These are phyloP conservation scores for Drosophila ambigua DNA, from an alignment of 1,140 invertebrate genomes.

Conservation along the genomic window DNA sequence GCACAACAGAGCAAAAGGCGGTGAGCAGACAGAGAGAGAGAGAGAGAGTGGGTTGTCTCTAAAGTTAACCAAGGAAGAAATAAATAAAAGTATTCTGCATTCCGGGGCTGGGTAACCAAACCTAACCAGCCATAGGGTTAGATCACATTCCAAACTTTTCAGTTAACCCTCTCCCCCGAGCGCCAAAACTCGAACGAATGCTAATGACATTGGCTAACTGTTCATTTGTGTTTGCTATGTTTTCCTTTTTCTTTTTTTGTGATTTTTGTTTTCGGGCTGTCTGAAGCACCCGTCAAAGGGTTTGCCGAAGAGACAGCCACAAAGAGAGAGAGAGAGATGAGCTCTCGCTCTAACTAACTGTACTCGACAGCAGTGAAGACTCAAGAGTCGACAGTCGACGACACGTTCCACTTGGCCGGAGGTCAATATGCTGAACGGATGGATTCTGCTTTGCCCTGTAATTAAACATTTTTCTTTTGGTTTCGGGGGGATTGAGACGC, in stretches of 20 bases:
- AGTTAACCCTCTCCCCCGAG: slow-evolving; percentile 28
- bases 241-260: slow-evolving; percentile 9
- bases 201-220: slow-evolving; percentile 71
- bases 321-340: slow-evolving; percentile 13
- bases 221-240: slow-evolving; percentile 44
- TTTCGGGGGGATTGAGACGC: slow-evolving; percentile 6
- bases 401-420: slow-evolving; percentile 69
- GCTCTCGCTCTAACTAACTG: slow-evolving; percentile 67
- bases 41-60: too few species aligned
- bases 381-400: neutral
- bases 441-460: slow-evolving; percentile 62
- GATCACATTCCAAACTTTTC: neutral
- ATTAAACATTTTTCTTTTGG: slow-evolving; percentile 62
- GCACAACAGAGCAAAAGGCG: slow-evolving; percentile 2
- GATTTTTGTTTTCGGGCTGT: slow-evolving; percentile 3
- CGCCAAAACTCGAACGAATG: slow-evolving; percentile 52
- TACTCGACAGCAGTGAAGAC: slow-evolving; percentile 26
- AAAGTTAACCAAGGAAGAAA: too few species aligned
- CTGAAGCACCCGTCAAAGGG: slow-evolving; percentile 61
- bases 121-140: neutral
- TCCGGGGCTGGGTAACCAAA: too few species aligned
- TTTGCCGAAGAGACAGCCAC: slow-evolving; percentile 24
- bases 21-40: slow-evolving; percentile 5
- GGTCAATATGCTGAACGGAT: slow-evolving; percentile 63
- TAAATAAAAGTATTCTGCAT: too few species aligned